Evolutionary conservation across 1,140 invertebrate genomes (phyloP).

Genomic region (Ruditapes philippinarum): DNA sequence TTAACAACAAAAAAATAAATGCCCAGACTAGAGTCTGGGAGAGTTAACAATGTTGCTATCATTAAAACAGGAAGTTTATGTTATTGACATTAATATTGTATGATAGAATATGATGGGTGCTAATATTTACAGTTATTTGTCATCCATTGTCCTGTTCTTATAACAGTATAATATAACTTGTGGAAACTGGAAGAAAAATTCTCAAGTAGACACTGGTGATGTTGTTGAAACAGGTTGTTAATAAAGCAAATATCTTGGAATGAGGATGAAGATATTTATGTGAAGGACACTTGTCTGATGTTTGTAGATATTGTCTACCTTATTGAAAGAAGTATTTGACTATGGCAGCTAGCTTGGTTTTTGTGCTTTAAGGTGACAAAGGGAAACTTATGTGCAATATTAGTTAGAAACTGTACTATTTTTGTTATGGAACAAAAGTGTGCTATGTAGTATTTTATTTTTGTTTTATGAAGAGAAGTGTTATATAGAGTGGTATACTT

Average conservation of each 20-base stretch:
- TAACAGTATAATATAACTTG: too few relatives aligned
- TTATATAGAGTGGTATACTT: too few relatives aligned
- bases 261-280: neutral
- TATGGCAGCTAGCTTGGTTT: slow-evolving; percentile 10
- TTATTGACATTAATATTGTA: too few relatives aligned
- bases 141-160: too few relatives aligned
- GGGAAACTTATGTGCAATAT: slow-evolving; percentile 26
- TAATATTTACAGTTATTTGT: too few relatives aligned
- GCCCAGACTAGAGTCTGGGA: neutral
- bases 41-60: too few relatives aligned
- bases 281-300: too few relatives aligned
- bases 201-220: too few relatives aligned
- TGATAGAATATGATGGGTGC: too few relatives aligned
- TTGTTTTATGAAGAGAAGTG: too few relatives aligned
- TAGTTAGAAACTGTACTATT: neutral
- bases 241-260: neutral
- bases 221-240: neutral
- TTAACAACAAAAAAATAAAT: neutral
- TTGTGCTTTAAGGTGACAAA: neutral
- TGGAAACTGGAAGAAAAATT: too few relatives aligned
- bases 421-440: neutral
- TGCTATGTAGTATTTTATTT: neutral
- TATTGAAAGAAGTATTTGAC: neutral
- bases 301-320: neutral
- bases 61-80: too few relatives aligned